Percentiles rank a stretch among this genome's conserved stretches.
phyloP scores from a whole-genome alignment of 2,888 invertebrate species.

The Ramazzottius varieornatus region DNA sequence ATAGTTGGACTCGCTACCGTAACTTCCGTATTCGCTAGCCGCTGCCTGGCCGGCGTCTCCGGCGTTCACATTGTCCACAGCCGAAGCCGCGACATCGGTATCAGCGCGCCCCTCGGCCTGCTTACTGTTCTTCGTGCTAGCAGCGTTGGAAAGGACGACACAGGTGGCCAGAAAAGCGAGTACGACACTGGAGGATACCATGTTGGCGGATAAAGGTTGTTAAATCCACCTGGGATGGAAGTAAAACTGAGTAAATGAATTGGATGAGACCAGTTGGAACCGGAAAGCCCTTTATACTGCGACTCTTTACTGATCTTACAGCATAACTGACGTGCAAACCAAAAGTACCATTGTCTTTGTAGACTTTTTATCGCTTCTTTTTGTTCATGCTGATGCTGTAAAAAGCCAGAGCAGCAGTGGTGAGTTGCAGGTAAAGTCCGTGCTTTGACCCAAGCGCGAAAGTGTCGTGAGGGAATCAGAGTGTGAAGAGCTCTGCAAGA shows the following conservation, averaged over 20 bases:
- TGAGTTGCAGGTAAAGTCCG: too few species aligned
- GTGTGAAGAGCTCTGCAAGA: too few species aligned
- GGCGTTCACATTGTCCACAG: background rate
- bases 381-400: too few species aligned
- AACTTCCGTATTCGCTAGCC: background rate
- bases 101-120: background rate
- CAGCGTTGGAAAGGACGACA: background rate
- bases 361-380: too few species aligned
- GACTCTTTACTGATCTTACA: too few species aligned
- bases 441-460: too few species aligned
- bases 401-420: too few species aligned
- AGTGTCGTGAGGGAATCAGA: too few species aligned
- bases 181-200: background rate
- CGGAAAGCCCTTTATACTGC: background rate
- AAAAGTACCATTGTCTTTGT: too few species aligned
- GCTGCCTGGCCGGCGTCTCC: background rate
- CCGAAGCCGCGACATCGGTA: background rate
- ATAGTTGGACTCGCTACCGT: too few species aligned
- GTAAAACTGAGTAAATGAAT: background rate
- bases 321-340: too few species aligned
- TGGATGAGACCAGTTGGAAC: background rate
- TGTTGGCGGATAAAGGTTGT: background rate
- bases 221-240: background rate
- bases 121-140: background rate
- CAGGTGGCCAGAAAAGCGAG: background rate